Evolutionary conservation across 2,888 invertebrate species (phyloP).

Genomic region (Agrochola lota): DNA sequence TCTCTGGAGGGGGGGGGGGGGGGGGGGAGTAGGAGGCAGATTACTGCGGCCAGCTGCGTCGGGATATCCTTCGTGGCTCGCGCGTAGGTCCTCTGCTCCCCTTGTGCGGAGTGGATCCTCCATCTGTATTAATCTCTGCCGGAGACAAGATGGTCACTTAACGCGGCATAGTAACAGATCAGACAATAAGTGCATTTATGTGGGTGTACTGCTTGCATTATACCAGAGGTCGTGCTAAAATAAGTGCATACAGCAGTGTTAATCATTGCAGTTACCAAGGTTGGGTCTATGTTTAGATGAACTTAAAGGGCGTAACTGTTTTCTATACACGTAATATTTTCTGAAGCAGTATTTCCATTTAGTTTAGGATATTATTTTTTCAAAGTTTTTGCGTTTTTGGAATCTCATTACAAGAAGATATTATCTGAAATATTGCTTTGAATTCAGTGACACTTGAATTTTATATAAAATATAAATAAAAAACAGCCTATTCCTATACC

Average conservation of each 20-base stretch:
- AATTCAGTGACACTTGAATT: neutral
- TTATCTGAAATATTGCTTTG: neutral
- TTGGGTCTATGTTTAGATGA: neutral
- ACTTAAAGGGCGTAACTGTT: neutral
- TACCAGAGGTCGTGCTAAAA: slow-evolving; percentile 32
- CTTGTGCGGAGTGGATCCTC: too few relatives aligned
- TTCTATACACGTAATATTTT: neutral
- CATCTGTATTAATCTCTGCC: too few relatives aligned
- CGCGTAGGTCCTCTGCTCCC: too few relatives aligned
- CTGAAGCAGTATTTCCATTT: neutral
- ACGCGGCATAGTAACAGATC: neutral
- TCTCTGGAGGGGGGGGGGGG: too few relatives aligned
- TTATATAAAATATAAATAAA: neutral
- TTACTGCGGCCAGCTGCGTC: too few relatives aligned
- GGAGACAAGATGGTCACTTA: slow-evolving; percentile 35
- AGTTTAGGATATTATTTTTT: neutral
- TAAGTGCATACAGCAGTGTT: slow-evolving; percentile 40
- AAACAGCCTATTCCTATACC: neutral
- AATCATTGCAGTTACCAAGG: slow-evolving; percentile 34
- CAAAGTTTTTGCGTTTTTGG: neutral
- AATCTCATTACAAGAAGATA: neutral
- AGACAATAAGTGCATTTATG: slow-evolving; percentile 41
- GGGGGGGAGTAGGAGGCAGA: too few relatives aligned
- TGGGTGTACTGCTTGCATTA: slow-evolving; percentile 55
- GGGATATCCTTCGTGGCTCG: too few relatives aligned